These are phyloP conservation scores for Caenorhabditis afra DNA, from an alignment of 2,888 invertebrate genomes.

Conservation along the genomic window DNA sequence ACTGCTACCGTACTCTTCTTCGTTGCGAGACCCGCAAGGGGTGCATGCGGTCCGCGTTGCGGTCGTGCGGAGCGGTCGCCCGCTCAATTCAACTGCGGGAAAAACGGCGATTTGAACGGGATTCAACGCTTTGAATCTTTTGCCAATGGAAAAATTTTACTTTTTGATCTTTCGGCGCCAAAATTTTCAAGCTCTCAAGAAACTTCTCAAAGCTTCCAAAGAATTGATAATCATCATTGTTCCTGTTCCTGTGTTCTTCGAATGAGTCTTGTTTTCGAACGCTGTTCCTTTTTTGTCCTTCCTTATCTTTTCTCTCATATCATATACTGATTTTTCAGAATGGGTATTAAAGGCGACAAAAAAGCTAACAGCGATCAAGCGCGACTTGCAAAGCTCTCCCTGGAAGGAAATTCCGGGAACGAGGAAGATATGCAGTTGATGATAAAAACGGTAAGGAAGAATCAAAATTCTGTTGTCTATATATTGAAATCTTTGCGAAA, in stretches of 20 bases:
- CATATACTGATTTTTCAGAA: constrained; percentile 48
- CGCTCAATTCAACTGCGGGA: constrained; percentile 51
- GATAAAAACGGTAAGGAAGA: constrained; percentile 68
- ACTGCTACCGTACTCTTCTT: constrained; percentile 25
- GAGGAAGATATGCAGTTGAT: constrained; percentile 68
- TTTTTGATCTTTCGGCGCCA: too few relatives aligned
- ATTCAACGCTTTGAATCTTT: constrained; percentile 23
- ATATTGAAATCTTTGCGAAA: too few relatives aligned
- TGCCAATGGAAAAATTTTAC: not conserved
- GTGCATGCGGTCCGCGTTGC: constrained; percentile 29
- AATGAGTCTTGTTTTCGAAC: not conserved
- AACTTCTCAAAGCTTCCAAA: not conserved
- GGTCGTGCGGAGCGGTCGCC: constrained; percentile 33
- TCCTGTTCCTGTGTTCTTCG: too few relatives aligned
- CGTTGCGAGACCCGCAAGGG: constrained; percentile 38
- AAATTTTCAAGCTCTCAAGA: not conserved
- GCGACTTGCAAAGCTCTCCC: constrained; percentile 67
- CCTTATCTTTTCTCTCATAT: not conserved
- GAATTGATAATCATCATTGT: not conserved
- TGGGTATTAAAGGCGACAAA: constrained; percentile 70
- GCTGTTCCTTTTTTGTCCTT: too few relatives aligned
- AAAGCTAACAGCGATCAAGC: constrained; percentile 69
- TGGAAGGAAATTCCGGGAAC: constrained; percentile 64
- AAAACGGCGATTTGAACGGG: constrained; percentile 47
- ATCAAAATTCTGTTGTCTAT: too few relatives aligned